Percentiles rank a stretch among this genome's conserved stretches.
Conservation (phyloP, 1,140 invertebrate genomes). For the Maniola jurtina region DNA sequence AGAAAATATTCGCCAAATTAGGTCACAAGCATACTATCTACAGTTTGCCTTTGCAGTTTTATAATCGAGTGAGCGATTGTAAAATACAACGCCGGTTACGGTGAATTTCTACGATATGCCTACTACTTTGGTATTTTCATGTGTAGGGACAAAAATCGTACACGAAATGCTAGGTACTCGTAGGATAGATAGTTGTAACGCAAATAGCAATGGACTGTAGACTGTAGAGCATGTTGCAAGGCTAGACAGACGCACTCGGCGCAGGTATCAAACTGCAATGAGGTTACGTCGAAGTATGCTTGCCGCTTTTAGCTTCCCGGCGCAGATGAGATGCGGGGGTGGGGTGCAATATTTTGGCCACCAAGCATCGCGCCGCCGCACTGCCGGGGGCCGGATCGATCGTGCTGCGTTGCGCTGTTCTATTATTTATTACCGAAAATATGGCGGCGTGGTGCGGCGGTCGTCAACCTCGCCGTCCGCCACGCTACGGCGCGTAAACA, state of each 20-base stretch:
- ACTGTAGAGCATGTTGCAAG: conserved; percentile 1
- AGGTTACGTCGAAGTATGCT: conserved; percentile 27
- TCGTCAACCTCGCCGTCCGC: conserved; percentile 57
- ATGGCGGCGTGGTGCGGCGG: conserved; percentile 70
- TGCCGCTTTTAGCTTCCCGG: conserved; percentile 14
- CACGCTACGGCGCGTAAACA: conserved; percentile 68
- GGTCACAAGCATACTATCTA: too few species aligned
- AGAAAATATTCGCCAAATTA: too few species aligned
- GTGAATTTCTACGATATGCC: too few species aligned
- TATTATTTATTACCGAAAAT: conserved; percentile 77
- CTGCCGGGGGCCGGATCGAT: conserved; percentile 63
- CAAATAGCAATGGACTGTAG: not conserved
- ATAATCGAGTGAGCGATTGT: too few species aligned
- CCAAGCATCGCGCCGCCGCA: conserved; percentile 61
- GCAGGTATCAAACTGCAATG: conserved; percentile 33
- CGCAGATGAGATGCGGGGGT: conserved; percentile 34
- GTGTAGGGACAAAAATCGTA: too few species aligned
- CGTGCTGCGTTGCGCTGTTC: conserved; percentile 65
- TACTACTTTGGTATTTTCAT: too few species aligned
- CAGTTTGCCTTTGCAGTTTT: too few species aligned
- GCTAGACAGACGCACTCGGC: conserved; percentile 4
- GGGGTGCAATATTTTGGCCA: conserved; percentile 71
- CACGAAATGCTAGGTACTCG: too few species aligned
- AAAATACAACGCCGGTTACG: too few species aligned
- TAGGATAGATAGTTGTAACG: not conserved